Base-by-base conservation (phyloP, 2,888 invertebrate species). In the Carpatolechia fugitivella region DNA sequence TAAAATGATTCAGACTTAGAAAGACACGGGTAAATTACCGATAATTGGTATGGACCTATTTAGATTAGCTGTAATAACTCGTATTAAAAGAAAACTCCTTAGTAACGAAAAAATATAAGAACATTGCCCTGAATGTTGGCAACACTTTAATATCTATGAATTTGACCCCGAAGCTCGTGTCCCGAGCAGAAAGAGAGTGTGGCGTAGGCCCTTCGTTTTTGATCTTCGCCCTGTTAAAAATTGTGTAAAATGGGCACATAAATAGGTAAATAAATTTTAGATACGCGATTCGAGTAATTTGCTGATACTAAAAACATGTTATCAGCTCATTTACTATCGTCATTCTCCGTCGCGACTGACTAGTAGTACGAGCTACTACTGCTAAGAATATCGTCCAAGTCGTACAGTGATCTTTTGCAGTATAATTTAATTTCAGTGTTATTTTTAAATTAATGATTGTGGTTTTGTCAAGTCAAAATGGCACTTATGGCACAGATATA, bases 131-230 rank as follows among this genome's bases (percentile, higher is more conserved):
- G n/a, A 36, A 38, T 24, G 20, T 70, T 82, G 82, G 90, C 84
- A 90, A 89, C 87, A 79, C 86, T 76, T 63, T 70, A 69, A 76
- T 85, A 84, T 90, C 90, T 90, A 89, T 89, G 90, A 89, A 79
- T 89, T 90, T 90, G 90, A 90, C 90, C 90, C 88, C 90, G 88
- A 86, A 85, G 88, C 88, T 88, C 85, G 85, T 89, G 86, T 88
- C 82, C 86, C 80, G 83, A 86, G 85, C 85, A 84, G 83, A 82
- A 82, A 80, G 80, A 78, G 83, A 82, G 85, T 84, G 86, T 77
- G 80, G 84, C 84, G 86, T 83, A 76, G 84, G 88, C 88, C 89
- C 86, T 86, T 84, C 82, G 80, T 80, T 84, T 88, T 85, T 83
- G 74, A 76, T 85, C 80, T 85, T 84, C 85, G 81, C 81, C 80